These are phyloP conservation scores for Tamandua tetradactyla DNA, from an alignment of 2,797 vertebrate genomes.

Conservation along the genomic window DNA sequence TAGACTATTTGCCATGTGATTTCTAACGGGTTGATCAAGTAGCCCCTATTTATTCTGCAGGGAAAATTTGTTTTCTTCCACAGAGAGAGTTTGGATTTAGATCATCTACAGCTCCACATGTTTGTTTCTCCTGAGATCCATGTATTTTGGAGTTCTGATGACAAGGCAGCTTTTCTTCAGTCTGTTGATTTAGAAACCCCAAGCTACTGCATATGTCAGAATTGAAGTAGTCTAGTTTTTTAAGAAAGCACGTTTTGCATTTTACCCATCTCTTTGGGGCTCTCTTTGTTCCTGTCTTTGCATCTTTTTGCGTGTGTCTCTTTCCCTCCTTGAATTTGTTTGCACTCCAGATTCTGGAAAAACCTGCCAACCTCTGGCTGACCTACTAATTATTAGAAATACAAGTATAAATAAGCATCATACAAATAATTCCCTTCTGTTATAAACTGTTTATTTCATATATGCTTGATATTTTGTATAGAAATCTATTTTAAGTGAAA, in stretches of 20 bases:
- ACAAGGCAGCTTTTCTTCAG: conserved; percentile 47
- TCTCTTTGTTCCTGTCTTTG: not conserved
- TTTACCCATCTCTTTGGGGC: not conserved
- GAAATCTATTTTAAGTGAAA: not conserved
- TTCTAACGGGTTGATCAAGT: not conserved
- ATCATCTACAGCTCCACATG: rapidly evolving
- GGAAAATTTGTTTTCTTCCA: conserved; percentile 1
- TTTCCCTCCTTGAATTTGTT: conserved; percentile 18
- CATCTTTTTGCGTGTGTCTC: not conserved
- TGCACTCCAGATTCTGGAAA: conserved; percentile 24
- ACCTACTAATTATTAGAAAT: conserved; percentile 7
- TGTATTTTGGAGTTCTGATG: conserved; percentile 60
- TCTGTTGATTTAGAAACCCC: conserved; percentile 75
- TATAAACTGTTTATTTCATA: conserved; percentile 2
- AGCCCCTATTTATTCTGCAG: not conserved
- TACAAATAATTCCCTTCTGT: not conserved
- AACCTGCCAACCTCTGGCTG: conserved; percentile 5
- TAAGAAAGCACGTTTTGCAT: conserved; percentile 26
- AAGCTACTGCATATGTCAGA: not conserved
- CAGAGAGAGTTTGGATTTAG: not conserved
- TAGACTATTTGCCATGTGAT: not conserved
- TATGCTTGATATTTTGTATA: not conserved
- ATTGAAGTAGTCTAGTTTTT: conserved; percentile 14
- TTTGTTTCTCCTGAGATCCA: conserved; percentile 41
- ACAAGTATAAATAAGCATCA: not conserved